Conservation (phyloP, 2,888 invertebrate genomes). For the Meloe dianella region DNA sequence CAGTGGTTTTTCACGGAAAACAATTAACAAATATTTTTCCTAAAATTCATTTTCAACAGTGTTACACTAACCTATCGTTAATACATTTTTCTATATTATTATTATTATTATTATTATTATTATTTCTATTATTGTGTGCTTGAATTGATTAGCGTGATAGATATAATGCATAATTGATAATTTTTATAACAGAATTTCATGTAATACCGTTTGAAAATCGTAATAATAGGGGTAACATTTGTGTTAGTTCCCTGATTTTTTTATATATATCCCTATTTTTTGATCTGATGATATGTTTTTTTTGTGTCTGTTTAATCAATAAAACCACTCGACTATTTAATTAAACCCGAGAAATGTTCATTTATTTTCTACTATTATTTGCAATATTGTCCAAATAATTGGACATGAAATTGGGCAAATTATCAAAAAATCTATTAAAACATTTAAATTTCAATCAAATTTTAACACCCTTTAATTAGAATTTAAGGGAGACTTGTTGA, state of each 20-base stretch:
- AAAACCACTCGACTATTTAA: constrained; percentile 13
- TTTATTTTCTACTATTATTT: background rate
- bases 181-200: constrained; percentile 45
- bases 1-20: background rate
- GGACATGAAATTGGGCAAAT: background rate
- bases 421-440: background rate
- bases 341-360: background rate
- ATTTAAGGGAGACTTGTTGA: no score
- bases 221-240: constrained; percentile 44
- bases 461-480: no score
- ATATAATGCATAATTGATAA: constrained; percentile 47
- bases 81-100: constrained; percentile 29
- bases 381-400: background rate
- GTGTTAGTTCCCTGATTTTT: constrained; percentile 44
- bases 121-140: constrained; percentile 17
- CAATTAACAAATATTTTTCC: background rate
- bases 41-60: background rate
- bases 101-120: background rate
- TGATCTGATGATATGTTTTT: constrained; percentile 12
- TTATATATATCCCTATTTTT: background rate
- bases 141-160: constrained; percentile 47
- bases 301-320: constrained; percentile 7
- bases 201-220: constrained; percentile 37
- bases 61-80: constrained; percentile 34
- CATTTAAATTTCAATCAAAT: background rate